Evolutionary conservation across 2,113 vertebrate genomes (phyloP).

Genomic region (Aptenodytes patagonicus): DNA sequence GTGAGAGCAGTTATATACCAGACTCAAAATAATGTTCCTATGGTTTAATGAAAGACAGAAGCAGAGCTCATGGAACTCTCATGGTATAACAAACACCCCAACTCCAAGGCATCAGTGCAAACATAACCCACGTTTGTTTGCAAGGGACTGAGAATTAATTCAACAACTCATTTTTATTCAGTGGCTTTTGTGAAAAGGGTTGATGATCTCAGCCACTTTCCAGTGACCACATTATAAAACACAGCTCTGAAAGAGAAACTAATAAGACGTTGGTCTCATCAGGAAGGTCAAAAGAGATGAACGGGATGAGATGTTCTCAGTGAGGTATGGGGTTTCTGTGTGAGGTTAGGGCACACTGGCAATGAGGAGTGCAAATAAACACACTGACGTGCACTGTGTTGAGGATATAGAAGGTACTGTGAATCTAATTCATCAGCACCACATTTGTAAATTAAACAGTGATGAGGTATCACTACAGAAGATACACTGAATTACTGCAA

Average conservation of each 20-base stretch:
- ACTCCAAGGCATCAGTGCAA: not conserved
- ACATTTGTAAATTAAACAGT: not conserved
- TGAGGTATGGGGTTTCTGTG: fast-evolving
- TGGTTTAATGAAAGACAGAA: not conserved
- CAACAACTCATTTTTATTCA: not conserved
- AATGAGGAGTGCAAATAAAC: not conserved
- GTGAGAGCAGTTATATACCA: not conserved
- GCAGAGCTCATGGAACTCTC: not conserved
- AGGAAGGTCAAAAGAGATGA: not conserved
- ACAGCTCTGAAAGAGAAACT: not conserved
- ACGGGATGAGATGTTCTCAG: not conserved
- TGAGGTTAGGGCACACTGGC: not conserved
- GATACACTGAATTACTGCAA: not conserved
- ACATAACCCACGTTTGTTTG: not conserved
- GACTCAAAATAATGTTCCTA: not conserved
- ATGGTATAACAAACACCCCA: not conserved
- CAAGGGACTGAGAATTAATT: not conserved
- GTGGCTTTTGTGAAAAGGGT: not conserved
- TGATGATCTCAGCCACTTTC: not conserved
- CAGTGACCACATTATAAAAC: not conserved
- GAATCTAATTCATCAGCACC: not conserved
- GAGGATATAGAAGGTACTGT: not conserved
- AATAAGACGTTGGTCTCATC: not conserved
- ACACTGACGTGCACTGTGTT: not conserved
- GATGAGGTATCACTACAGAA: not conserved